Conservation (phyloP, 1,140 invertebrate species). For the Archivesica marissinica region DNA sequence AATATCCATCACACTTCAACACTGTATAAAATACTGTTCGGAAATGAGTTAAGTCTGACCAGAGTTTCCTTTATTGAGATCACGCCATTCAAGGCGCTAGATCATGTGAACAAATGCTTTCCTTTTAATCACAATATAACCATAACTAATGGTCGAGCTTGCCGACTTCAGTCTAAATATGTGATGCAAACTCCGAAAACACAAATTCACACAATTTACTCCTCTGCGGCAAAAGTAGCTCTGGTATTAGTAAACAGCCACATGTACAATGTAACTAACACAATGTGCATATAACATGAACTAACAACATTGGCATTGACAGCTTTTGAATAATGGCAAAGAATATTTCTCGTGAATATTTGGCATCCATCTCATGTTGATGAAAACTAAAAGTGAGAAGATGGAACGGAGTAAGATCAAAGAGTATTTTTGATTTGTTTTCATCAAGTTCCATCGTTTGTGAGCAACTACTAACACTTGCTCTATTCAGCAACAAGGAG, state of each 20-base stretch:
- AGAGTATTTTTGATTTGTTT: slow-evolving; percentile 42
- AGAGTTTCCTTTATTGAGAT: slow-evolving; percentile 40
- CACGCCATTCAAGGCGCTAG: slow-evolving; percentile 16
- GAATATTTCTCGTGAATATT: background rate
- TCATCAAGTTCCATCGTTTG: background rate
- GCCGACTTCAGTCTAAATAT: no score
- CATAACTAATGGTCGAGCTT: no score
- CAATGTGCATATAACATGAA: slow-evolving; percentile 30
- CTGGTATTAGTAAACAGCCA: slow-evolving; percentile 1
- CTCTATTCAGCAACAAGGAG: slow-evolving; percentile 12
- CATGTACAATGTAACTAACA: slow-evolving; percentile 33
- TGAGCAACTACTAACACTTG: slow-evolving; percentile 23
- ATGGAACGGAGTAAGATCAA: background rate
- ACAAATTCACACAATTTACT: slow-evolving; percentile 33
- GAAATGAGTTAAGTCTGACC: background rate
- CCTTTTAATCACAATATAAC: background rate
- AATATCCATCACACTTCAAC: slow-evolving; percentile 44
- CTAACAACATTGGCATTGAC: background rate
- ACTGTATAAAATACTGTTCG: slow-evolving; percentile 53
- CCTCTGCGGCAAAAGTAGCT: slow-evolving; percentile 37
- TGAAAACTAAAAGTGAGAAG: background rate
- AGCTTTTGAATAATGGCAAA: slow-evolving; percentile 14
- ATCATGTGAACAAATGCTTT: slow-evolving; percentile 30
- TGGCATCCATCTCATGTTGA: background rate
- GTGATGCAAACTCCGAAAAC: no score